Conservation (phyloP, 1,140 invertebrate species). For the Drosophila nannoptera region DNA sequence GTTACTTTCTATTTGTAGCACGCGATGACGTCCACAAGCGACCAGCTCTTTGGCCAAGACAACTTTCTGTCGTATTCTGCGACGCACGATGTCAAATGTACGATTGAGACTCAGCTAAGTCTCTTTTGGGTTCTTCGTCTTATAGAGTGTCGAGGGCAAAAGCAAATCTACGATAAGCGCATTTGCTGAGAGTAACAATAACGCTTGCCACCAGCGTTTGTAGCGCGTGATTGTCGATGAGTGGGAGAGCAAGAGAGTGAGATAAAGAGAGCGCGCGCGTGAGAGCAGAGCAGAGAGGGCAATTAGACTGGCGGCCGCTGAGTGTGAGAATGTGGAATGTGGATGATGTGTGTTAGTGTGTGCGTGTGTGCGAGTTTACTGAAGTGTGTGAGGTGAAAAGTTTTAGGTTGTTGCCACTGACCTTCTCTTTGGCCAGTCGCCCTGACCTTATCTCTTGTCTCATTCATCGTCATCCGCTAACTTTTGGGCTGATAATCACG, state of each 20-base stretch:
- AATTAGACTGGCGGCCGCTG: background rate
- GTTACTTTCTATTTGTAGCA: conserved; percentile 38
- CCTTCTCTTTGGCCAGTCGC: conserved; percentile 41
- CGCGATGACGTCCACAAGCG: conserved; percentile 19
- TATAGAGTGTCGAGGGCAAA: conserved; percentile 52
- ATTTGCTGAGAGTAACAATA: conserved; percentile 52
- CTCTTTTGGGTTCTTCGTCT: conserved; percentile 53
- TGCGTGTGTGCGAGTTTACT: conserved; percentile 4
- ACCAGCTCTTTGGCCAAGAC: conserved; percentile 20
- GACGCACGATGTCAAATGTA: conserved; percentile 57
- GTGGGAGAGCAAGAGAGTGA: background rate
- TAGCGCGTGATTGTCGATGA: background rate
- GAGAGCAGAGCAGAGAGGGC: conserved; percentile 13
- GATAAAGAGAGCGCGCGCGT: background rate
- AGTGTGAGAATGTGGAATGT: background rate
- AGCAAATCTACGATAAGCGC: conserved; percentile 68
- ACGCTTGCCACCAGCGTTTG: conserved; percentile 5
- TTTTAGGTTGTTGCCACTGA: conserved; percentile 33
- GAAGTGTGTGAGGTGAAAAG: conserved; percentile 9
- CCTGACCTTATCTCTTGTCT: conserved; percentile 48
- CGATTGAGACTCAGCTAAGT: conserved; percentile 54
- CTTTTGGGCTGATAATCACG: too few relatives aligned
- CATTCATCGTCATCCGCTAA: conserved; percentile 1
- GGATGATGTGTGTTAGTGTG: conserved; percentile 1
- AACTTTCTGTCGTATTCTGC: conserved; percentile 46